Conservation (phyloP, 2,888 invertebrate species). For the Morpho achilles region DNA sequence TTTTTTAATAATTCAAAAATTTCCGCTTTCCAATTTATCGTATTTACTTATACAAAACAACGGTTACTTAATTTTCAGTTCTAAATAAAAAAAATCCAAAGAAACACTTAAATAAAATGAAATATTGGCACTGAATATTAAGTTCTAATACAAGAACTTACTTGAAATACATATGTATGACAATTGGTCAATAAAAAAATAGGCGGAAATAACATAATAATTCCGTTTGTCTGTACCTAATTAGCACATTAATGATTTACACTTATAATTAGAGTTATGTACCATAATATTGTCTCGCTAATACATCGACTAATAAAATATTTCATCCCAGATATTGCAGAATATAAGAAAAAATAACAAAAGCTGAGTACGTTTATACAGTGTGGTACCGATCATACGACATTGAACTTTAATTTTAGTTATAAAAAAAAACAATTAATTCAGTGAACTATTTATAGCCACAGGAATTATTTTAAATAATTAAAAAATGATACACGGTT, state of each 20-base stretch:
- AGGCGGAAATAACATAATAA: conserved; percentile 19
- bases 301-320: conserved; percentile 52
- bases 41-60: conserved; percentile 1
- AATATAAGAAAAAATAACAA: conserved; percentile 50
- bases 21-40: not conserved
- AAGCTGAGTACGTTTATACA: conserved; percentile 48
- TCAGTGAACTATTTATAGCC: too few relatives aligned
- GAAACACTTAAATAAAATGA: conserved; percentile 2
- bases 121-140: conserved; percentile 13
- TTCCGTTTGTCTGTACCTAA: conserved; percentile 44
- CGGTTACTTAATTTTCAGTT: not conserved
- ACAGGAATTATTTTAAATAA: too few relatives aligned
- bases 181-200: not conserved
- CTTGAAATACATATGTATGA: not conserved
- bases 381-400: too few relatives aligned
- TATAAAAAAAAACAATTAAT: too few relatives aligned
- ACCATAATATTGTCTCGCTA: conserved; percentile 71
- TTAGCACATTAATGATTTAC: conserved; percentile 52
- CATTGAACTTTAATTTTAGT: not conserved
- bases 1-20: not conserved
- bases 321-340: conserved; percentile 71
- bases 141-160: conserved; percentile 9
- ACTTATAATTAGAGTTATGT: conserved; percentile 40
- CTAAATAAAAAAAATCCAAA: conserved; percentile 3
- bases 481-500: too few relatives aligned